A percentile compares a stretch with the other conserved stretches of the same genome.
phyloP scores from a whole-genome alignment of 1,140 invertebrate genomes.

The Coenobita brevimanus region DNA sequence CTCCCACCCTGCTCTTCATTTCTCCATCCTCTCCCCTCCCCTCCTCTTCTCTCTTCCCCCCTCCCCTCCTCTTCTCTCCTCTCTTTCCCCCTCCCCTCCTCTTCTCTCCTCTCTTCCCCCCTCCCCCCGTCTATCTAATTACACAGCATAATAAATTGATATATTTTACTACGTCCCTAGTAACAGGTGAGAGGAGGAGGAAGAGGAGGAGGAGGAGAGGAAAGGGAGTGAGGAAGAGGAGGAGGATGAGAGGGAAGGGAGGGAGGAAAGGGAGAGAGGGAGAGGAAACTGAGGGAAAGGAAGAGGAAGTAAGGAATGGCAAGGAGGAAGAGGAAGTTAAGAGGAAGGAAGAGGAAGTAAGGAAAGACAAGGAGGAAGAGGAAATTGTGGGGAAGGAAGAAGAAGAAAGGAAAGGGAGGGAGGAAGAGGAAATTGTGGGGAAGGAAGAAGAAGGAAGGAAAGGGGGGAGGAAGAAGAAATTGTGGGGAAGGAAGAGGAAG shows the following conservation, averaged over 20 bases:
- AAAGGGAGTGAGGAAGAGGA: not conserved
- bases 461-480: not conserved
- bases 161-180: no score
- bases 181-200: not conserved
- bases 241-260: not conserved
- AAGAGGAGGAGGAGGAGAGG: slow-evolving; percentile 10
- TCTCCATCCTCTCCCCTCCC: not conserved
- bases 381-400: not conserved
- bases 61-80: no score
- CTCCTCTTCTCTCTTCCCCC: no score
- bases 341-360: not conserved
- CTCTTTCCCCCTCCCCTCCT: no score
- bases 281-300: not conserved
- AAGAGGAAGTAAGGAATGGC: not conserved
- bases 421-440: slow-evolving; percentile 9
- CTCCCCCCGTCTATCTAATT: not conserved
- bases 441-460: not conserved
- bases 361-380: not conserved
- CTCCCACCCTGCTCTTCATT: not conserved
- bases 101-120: not conserved
- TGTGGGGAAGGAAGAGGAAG: not conserved
- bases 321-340: not conserved
- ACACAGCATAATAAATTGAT: no score
- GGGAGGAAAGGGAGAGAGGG: not conserved
- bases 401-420: not conserved